Evolutionary conservation across 2,888 invertebrate genomes (phyloP).

Genomic region (Nymphalis c-album): DNA sequence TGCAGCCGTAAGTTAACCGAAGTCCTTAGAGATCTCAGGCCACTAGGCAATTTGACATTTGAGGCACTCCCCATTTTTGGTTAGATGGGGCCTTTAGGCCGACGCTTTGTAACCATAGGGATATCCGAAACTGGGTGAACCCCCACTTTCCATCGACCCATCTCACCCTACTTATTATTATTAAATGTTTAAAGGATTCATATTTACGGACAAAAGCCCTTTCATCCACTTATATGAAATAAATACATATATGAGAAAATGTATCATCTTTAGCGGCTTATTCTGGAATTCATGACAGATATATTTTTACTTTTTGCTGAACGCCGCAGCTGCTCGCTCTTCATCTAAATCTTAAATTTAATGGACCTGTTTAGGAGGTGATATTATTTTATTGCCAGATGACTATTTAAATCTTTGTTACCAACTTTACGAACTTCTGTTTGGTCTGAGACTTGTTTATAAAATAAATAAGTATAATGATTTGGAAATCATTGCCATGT

Average conservation of each 20-base stretch:
- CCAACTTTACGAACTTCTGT: constrained; percentile 4
- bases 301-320: constrained; percentile 27
- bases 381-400: constrained; percentile 34
- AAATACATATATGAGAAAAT: constrained; percentile 7
- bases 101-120: no score
- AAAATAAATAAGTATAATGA: not conserved
- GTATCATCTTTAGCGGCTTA: constrained; percentile 17
- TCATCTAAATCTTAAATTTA: constrained; percentile 34
- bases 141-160: not conserved
- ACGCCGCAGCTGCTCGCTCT: constrained; percentile 30
- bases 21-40: no score
- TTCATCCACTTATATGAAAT: not conserved
- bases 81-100: no score
- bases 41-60: no score
- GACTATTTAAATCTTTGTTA: constrained; percentile 19
- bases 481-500: not conserved
- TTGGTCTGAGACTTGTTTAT: not conserved
- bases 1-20: no score
- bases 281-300: constrained; percentile 24
- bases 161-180: not conserved
- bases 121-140: no score
- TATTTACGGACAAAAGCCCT: not conserved
- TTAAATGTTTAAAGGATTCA: not conserved
- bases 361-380: constrained; percentile 31
- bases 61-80: no score